Base-by-base conservation (phyloP, 2,797 vertebrate species). In the Phrynocephalus forsythii region DNA sequence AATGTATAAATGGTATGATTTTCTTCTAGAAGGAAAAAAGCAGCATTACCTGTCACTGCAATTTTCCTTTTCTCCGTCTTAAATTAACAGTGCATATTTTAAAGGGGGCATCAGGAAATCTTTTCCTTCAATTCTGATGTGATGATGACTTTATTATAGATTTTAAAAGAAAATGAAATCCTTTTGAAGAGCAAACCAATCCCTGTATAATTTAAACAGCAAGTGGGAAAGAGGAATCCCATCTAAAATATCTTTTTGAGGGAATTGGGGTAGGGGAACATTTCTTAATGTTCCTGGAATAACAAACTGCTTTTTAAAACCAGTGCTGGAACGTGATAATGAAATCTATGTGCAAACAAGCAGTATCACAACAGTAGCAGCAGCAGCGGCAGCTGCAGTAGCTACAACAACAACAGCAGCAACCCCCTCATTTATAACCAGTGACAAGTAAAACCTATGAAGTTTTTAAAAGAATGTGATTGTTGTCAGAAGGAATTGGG, bases 401-500 rank as follows among this genome's bases (percentile, higher is more conserved):
- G 22, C 38, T 24, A 9, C 89, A 2, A 88, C 72, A 85, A 67
- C 89, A 3, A 87, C 72, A 85, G 56, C 1, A 28, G 67, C 22
- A 95, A 88, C 63, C 95, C 89, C 95, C 89, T 96, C 92, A 96
- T 98, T 97, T 97, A 96, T 95, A 98, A 97, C 96, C 96, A 97
- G 97, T 98, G 98, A 98, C 97, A 98, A 98, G 97, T 96, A 96
- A 97, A 97, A 97, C 96, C 94, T 95, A 96, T 84, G 96, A 98
- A 97, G 96, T 97, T 96, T 97, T 97, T 97, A 97, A 97, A 97
- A 97, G 97, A 98, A 98, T 97, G 98, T 97, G 98, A 99, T 98
- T 97, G 97, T 98, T 99, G 98, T 99, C 98, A 97, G 96, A 98
- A 98, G 96, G 96, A 97, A 98, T 99, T 97, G 97, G 97, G 97